Percentiles rank a stretch among this genome's conserved stretches.
These are phyloP conservation scores for Plagiodera versicolora DNA, from an alignment of 2,888 invertebrate species.

Conservation along the genomic window DNA sequence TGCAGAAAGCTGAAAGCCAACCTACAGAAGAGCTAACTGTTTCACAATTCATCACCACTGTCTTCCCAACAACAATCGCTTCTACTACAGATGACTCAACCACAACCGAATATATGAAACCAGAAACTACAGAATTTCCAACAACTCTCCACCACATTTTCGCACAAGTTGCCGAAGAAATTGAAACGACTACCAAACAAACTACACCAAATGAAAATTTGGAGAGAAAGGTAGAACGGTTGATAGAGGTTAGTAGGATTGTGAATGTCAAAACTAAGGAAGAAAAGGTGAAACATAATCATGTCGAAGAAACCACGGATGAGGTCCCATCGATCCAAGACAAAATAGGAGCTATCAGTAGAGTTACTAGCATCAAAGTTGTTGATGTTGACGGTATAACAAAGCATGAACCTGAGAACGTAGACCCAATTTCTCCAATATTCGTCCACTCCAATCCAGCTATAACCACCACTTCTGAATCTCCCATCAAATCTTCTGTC, in stretches of 20 bases:
- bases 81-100: slow-evolving; percentile 11
- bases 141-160: slow-evolving; percentile 58
- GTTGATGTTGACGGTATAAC: slow-evolving; percentile 58
- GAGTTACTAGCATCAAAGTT: slow-evolving; percentile 69
- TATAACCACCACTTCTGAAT: slow-evolving; percentile 14
- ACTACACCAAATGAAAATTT: not conserved
- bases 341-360: slow-evolving; percentile 70
- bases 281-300: slow-evolving; percentile 60
- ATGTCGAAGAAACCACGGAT: slow-evolving; percentile 55
- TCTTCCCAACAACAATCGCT: slow-evolving; percentile 10
- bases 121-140: slow-evolving; percentile 41
- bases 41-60: slow-evolving; percentile 1
- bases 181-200: slow-evolving; percentile 21
- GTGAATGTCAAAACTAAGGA: slow-evolving; percentile 70
- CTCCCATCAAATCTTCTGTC: slow-evolving; percentile 22
- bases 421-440: slow-evolving; percentile 22
- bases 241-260: slow-evolving; percentile 70
- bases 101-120: slow-evolving; percentile 20
- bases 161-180: slow-evolving; percentile 51
- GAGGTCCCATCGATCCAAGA: slow-evolving; percentile 65
- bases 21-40: not conserved
- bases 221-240: slow-evolving; percentile 57
- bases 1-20: slow-evolving; percentile 17
- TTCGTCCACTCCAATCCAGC: slow-evolving; percentile 1
- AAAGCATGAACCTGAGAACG: slow-evolving; percentile 33